Evolutionary conservation across 2,888 invertebrate genomes (phyloP).

Genomic region (Phrixothrix hirtus): DNA sequence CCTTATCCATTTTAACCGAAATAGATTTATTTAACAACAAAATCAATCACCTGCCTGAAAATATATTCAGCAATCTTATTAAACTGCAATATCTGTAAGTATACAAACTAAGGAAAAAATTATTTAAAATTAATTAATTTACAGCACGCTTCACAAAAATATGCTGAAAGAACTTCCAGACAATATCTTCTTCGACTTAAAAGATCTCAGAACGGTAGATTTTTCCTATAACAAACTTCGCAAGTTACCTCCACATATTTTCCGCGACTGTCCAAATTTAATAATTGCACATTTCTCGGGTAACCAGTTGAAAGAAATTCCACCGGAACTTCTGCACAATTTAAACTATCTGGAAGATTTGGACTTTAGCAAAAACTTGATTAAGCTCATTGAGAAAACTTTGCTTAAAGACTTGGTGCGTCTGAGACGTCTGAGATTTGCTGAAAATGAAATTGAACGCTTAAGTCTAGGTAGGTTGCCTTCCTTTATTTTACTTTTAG

Average conservation of each 20-base stretch:
- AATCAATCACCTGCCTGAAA: conserved; percentile 67
- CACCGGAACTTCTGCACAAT: conserved; percentile 62
- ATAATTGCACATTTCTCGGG: conserved; percentile 69
- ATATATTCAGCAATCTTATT: conserved; percentile 66
- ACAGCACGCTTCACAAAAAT: conserved; percentile 69
- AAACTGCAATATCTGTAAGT: conserved; percentile 67
- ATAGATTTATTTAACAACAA: conserved; percentile 75
- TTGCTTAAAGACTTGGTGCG: conserved; percentile 61
- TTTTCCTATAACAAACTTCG: conserved; percentile 68
- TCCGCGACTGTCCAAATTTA: conserved; percentile 62
- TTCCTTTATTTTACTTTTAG: not conserved
- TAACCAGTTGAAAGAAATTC: conserved; percentile 65
- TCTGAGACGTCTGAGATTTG: conserved; percentile 67
- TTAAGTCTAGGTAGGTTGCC: conserved; percentile 57
- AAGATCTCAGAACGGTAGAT: conserved; percentile 69
- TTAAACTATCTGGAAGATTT: conserved; percentile 66
- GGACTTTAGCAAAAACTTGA: conserved; percentile 60
- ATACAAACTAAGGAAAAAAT: not conserved
- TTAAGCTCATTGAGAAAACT: conserved; percentile 57
- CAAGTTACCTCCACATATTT: conserved; percentile 62
- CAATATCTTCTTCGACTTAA: conserved; percentile 62
- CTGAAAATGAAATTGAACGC: conserved; percentile 68
- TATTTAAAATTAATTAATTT: conserved; percentile 42
- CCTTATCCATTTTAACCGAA: conserved; percentile 66
- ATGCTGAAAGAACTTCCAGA: conserved; percentile 65